phyloP scores from a whole-genome alignment of 2,113 vertebrate species.

The Corvus hawaiiensis region DNA sequence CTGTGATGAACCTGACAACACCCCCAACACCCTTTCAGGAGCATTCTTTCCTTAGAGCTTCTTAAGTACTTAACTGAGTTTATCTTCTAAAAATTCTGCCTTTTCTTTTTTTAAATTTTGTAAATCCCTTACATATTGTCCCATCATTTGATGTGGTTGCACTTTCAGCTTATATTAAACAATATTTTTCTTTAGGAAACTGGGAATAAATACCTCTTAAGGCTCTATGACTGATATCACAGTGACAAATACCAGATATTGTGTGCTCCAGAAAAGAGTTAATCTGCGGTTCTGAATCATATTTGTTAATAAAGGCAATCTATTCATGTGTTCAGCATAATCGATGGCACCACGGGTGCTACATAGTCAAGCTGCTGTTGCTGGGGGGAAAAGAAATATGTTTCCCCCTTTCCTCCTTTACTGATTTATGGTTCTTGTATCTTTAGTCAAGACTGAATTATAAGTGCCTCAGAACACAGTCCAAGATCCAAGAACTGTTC shows the following conservation, averaged over 20 bases:
- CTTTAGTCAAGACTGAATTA: neutral
- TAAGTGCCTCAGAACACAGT: neutral
- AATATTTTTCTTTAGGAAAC: neutral
- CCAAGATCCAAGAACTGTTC: neutral
- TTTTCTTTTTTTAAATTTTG: neutral
- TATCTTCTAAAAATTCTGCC: neutral
- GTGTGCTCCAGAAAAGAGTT: neutral
- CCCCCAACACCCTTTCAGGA: neutral
- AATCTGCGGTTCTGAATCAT: neutral
- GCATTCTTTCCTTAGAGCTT: neutral
- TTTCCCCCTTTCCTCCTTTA: neutral
- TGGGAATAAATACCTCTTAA: neutral
- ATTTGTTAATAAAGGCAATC: neutral
- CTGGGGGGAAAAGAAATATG: neutral
- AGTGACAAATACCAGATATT: neutral
- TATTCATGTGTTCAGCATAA: neutral
- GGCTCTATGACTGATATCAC: neutral
- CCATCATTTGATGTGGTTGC: neutral
- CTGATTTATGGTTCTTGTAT: neutral
- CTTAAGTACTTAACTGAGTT: neutral
- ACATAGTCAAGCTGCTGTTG: neutral
- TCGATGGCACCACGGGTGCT: neutral
- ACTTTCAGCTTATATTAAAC: neutral
- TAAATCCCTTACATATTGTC: neutral
- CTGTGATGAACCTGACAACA: neutral